Percentiles rank a stretch among this genome's conserved stretches.
Conservation (phyloP, 2,113 vertebrate species). For the Vidua macroura region DNA sequence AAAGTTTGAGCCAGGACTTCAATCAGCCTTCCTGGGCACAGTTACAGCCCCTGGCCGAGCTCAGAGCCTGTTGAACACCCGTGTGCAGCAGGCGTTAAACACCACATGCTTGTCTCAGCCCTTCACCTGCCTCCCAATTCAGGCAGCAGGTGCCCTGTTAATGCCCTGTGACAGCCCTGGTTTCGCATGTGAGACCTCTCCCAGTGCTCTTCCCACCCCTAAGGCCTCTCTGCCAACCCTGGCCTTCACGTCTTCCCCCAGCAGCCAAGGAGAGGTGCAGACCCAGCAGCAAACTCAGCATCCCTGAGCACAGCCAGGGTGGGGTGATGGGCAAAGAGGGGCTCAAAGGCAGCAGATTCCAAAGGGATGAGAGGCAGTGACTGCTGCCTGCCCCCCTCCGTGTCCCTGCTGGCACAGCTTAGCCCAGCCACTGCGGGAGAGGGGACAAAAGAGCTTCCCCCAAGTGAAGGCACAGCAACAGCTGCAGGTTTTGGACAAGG, state of each 20-base stretch:
- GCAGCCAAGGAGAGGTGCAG: background rate
- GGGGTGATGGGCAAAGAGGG: background rate
- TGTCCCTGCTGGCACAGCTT: background rate
- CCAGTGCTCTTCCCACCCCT: background rate
- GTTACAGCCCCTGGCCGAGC: background rate
- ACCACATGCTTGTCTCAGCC: background rate
- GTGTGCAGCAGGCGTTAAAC: background rate
- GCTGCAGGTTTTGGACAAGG: slow-evolving; percentile 2
- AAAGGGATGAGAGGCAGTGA: background rate
- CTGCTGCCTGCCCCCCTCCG: background rate
- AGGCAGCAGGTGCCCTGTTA: background rate
- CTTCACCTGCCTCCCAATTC: background rate
- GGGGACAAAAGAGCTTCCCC: background rate
- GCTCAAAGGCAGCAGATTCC: background rate
- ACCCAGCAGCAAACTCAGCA: background rate
- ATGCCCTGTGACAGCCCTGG: background rate
- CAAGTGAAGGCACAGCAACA: background rate
- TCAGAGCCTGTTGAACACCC: background rate
- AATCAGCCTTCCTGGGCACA: background rate
- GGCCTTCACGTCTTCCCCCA: background rate
- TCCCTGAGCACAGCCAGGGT: background rate
- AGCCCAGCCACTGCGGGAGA: background rate
- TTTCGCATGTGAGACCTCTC: background rate
- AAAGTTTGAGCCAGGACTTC: slow-evolving; percentile 12
- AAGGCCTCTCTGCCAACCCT: background rate